Evolutionary conservation across 2,888 invertebrate species (phyloP).

Genomic region (Leptogaster cylindrica): DNA sequence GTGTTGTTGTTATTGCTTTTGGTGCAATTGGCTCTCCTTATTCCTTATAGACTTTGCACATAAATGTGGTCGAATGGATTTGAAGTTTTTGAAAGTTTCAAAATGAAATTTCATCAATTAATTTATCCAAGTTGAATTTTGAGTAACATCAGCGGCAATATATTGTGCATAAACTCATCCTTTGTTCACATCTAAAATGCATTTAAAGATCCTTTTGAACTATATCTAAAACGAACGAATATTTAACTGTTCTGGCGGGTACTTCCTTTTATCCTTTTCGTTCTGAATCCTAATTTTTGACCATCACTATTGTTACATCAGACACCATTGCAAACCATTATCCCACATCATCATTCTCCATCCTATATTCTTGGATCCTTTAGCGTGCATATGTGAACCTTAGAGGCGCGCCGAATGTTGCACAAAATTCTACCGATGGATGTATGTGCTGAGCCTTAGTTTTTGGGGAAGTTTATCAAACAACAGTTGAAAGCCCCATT

Average conservation of each 20-base stretch:
- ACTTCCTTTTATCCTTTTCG: too few relatives aligned
- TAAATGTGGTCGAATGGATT: neutral
- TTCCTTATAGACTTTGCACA: too few relatives aligned
- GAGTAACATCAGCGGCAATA: conserved; percentile 5
- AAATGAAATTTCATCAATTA: conserved; percentile 38
- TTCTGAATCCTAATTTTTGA: conserved; percentile 11
- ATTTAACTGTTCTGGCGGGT: too few relatives aligned
- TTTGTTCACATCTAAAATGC: conserved; percentile 22
- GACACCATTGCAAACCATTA: neutral
- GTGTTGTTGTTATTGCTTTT: too few relatives aligned
- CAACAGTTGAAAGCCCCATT: conserved; percentile 39
- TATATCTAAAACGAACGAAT: too few relatives aligned
- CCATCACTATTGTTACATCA: neutral
- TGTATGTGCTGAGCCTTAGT: conserved; percentile 19
- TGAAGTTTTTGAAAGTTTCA: conserved; percentile 22
- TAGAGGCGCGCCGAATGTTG: conserved; percentile 13
- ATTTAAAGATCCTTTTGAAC: too few relatives aligned
- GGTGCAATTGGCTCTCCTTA: too few relatives aligned
- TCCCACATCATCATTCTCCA: neutral
- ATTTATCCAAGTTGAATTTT: conserved; percentile 34
- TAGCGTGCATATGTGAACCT: neutral
- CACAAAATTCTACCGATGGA: conserved; percentile 21
- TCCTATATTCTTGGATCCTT: neutral
- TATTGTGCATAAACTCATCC: conserved; percentile 12
- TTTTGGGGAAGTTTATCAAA: conserved; percentile 39